Evolutionary conservation across 1,140 invertebrate genomes (phyloP).

Genomic region (Triops cancriformis): DNA sequence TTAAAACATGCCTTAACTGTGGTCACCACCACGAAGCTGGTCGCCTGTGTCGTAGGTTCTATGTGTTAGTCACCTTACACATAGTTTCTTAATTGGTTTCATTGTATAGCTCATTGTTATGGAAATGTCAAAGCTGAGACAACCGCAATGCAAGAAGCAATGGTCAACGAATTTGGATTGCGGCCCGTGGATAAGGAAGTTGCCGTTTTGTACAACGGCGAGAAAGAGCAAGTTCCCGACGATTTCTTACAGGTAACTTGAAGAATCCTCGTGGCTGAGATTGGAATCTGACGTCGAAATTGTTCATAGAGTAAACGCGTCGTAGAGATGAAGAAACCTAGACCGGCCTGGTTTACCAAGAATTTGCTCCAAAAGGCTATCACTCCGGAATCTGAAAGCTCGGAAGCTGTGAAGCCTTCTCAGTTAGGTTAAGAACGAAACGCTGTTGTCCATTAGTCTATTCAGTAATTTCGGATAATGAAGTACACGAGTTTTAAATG

Average conservation of each 20-base stretch:
- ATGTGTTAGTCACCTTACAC: not conserved
- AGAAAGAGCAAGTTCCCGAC: conserved; percentile 46
- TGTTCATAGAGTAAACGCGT: conserved; percentile 49
- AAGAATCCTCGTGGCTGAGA: conserved; percentile 14
- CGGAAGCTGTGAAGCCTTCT: conserved; percentile 29
- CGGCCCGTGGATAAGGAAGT: conserved; percentile 72
- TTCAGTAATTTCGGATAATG: conserved; percentile 16
- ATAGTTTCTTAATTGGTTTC: conserved; percentile 19
- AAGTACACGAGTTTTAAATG: not conserved
- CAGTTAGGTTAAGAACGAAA: conserved; percentile 27
- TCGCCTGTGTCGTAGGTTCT: conserved; percentile 63
- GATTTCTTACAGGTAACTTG: conserved; percentile 40
- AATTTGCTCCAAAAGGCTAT: conserved; percentile 65
- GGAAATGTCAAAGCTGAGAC: conserved; percentile 69
- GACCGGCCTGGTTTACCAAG: conserved; percentile 68
- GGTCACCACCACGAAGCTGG: conserved; percentile 68
- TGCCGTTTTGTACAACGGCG: conserved; percentile 70
- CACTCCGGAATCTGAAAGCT: conserved; percentile 37
- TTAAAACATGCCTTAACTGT: conserved; percentile 65
- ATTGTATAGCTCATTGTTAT: conserved; percentile 63
- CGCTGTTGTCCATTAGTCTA: conserved; percentile 14
- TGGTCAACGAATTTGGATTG: conserved; percentile 57
- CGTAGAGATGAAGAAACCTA: conserved; percentile 60
- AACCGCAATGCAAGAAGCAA: conserved; percentile 60
- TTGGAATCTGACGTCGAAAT: not conserved